Percentiles rank a stretch among this genome's conserved stretches.
These are phyloP conservation scores for Chironomus tepperi DNA, from an alignment of 1,140 invertebrate genomes.

Conservation along the genomic window DNA sequence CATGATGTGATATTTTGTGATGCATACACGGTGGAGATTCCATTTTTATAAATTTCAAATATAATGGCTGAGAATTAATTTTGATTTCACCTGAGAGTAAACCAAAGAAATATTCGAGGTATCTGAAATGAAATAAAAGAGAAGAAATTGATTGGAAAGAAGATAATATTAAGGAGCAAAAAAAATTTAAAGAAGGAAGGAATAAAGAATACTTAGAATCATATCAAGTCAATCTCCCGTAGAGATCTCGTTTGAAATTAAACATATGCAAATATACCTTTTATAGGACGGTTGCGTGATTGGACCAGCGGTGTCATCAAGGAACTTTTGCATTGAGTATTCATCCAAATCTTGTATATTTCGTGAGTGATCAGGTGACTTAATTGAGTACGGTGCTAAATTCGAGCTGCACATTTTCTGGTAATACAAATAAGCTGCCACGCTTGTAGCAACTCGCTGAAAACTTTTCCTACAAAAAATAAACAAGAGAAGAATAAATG, in stretches of 20 bases:
- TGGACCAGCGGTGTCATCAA: constrained; percentile 62
- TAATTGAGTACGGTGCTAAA: constrained; percentile 18
- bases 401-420: constrained; percentile 26
- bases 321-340: constrained; percentile 70
- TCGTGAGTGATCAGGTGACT: constrained; percentile 15
- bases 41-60: constrained; percentile 38
- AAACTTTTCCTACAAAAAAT: constrained; percentile 25
- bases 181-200: not conserved
- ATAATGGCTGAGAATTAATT: constrained; percentile 54
- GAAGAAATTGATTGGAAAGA: constrained; percentile 7
- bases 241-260: not conserved
- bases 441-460: constrained; percentile 26
- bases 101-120: constrained; percentile 60
- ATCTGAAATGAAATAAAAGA: constrained; percentile 39
- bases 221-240: not conserved
- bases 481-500: too few species aligned
- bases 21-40: constrained; percentile 27
- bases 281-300: constrained; percentile 61
- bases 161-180: not conserved
- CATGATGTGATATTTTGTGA: constrained; percentile 46
- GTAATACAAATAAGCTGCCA: constrained; percentile 27
- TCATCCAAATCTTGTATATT: constrained; percentile 46
- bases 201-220: not conserved
- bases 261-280: constrained; percentile 46
- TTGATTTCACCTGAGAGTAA: constrained; percentile 52